A percentile compares a stretch with the other conserved stretches of the same genome.
These are phyloP conservation scores for Emydocephalus ijimae DNA, from an alignment of 2,113 vertebrate genomes.

Conservation along the genomic window DNA sequence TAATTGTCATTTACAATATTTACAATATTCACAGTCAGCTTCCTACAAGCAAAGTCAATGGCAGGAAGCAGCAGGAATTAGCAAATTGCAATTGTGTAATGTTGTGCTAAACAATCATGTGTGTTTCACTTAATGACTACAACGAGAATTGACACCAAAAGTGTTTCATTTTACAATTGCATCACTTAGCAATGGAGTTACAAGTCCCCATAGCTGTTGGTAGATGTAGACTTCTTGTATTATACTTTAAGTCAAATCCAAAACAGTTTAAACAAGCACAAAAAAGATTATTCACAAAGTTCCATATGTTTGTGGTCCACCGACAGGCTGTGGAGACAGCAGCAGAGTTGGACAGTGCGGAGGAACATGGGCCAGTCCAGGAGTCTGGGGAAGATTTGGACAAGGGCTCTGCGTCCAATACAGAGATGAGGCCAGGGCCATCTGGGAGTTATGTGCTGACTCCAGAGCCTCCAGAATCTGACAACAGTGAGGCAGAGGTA, in stretches of 20 bases:
- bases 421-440: too few species aligned
- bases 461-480: too few species aligned
- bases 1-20: neutral
- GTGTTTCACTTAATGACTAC: neutral
- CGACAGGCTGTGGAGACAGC: too few species aligned
- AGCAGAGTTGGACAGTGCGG: too few species aligned
- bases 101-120: neutral
- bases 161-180: neutral
- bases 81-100: neutral
- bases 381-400: too few species aligned
- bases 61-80: neutral
- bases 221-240: neutral
- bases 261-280: neutral
- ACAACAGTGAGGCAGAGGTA: too few species aligned
- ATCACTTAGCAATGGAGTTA: neutral
- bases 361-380: too few species aligned
- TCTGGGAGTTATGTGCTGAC: too few species aligned
- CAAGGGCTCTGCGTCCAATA: too few species aligned
- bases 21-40: neutral
- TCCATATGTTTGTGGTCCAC: neutral
- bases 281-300: neutral
- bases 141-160: neutral
- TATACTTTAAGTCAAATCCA: neutral
- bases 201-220: neutral
- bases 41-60: neutral